Evolutionary conservation across 2,113 vertebrate species (phyloP), one percentile per base, ranked within the genome.

Genomic region (Dipodomys stephensi): DNA sequence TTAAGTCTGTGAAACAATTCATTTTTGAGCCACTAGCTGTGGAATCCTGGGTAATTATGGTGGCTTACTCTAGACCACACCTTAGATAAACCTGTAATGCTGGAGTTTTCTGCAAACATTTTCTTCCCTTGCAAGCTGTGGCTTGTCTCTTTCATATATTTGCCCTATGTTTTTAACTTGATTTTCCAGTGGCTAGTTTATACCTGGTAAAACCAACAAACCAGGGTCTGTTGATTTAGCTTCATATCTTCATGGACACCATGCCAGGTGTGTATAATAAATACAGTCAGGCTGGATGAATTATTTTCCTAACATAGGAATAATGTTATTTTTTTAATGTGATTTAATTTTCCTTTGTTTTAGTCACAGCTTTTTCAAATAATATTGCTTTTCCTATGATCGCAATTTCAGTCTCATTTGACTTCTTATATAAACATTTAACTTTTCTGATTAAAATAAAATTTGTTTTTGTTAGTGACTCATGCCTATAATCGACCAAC

Each of bases 21-120:
- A 96, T 96, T 98, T 98, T 98, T 98, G 97, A 98, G 97, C 97
- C 97, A 97, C 97, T 96, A 97, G 97, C 97, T 96, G 97, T 96
- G 97, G 97, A 98, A 98, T 98, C 98, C 98, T 98, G 98, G 98
- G 98, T 99, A 99, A 99, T 98, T 99, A 98, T 98, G 98, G 97
- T 95, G 98, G 98, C 98, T 99, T 99, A 99, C 98, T 98, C 97
- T 97, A 98, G 98, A 98, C 99, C 99, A 99, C 99, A 98, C 99
- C 99, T 99, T 99, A 98, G 99, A 99, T 99, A 99, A 99, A 99
- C 99, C 99, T 98, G 98, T 98, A 99, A 98, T 98, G 98, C 99
- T 98, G 97, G 97, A 96, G 79, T 98, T 98, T 99, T 99, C 99
- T 98, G 98, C 99, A 99, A 99, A 99, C 98, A 98, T 98, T 98